phyloP scores from a whole-genome alignment of 2,113 vertebrate genomes.

The Catagonus wagneri region DNA sequence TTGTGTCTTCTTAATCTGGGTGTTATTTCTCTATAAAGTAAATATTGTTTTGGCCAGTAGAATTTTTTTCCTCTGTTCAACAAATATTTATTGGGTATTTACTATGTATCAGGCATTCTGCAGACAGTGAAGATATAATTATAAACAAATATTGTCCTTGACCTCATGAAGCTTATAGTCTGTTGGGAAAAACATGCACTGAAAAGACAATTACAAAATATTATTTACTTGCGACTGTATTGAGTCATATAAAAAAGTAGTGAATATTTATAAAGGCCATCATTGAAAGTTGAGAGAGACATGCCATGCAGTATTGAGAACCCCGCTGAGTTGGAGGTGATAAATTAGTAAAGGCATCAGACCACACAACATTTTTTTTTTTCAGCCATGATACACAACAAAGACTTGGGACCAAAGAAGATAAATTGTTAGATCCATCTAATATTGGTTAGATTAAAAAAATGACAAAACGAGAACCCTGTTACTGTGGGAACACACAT shows the following conservation, averaged over 20 bases:
- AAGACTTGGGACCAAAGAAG: neutral
- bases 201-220: neutral
- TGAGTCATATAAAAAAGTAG: neutral
- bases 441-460: slow-evolving; percentile 3
- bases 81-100: slow-evolving; percentile 40
- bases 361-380: neutral
- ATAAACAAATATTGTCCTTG: slow-evolving; percentile 18
- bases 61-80: slow-evolving; percentile 8
- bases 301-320: neutral
- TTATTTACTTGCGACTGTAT: neutral
- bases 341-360: neutral
- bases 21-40: neutral
- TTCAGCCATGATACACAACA: neutral
- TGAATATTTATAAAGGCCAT: neutral
- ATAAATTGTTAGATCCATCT: neutral
- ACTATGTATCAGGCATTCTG: neutral
- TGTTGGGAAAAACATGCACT: slow-evolving; percentile 1
- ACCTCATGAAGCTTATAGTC: neutral
- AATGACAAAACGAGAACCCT: neutral
- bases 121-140: neutral
- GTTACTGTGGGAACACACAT: neutral
- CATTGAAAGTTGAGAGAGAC: slow-evolving; percentile 10
- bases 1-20: neutral
- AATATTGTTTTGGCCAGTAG: neutral
- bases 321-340: neutral